Evolutionary conservation across 2,113 vertebrate species (phyloP).

Genomic region (Sinosuthora webbiana): DNA sequence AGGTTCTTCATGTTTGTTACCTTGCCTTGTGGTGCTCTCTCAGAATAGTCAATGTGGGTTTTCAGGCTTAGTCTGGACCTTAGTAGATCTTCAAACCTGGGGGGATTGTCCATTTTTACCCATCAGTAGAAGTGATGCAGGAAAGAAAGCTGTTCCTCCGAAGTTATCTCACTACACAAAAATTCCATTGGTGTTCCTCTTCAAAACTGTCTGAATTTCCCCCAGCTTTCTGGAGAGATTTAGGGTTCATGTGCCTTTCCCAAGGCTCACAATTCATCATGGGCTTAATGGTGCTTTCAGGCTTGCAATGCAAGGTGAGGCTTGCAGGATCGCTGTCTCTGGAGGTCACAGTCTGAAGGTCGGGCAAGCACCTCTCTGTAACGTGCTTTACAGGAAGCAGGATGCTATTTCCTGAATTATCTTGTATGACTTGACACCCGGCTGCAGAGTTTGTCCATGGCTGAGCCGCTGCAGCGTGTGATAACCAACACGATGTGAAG

Average conservation of each 20-base stretch:
- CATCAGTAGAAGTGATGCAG: background rate
- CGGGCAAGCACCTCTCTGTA: background rate
- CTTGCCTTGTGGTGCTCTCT: background rate
- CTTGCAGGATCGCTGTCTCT: background rate
- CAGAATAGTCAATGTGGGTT: background rate
- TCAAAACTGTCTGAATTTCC: background rate
- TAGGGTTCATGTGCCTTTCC: background rate
- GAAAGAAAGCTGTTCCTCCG: background rate
- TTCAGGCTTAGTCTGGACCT: background rate
- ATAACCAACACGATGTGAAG: background rate
- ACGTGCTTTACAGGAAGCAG: background rate
- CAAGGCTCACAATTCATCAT: background rate
- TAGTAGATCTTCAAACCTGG: rapidly evolving
- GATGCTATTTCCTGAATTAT: background rate
- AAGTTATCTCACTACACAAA: background rate
- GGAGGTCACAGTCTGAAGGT: slow-evolving; percentile 36
- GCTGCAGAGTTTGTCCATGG: background rate
- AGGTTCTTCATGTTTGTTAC: background rate
- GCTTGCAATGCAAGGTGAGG: slow-evolving; percentile 17
- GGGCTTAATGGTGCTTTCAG: slow-evolving; percentile 23
- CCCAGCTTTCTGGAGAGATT: background rate
- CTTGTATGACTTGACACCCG: background rate
- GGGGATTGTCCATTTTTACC: background rate
- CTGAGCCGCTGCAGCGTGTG: background rate
- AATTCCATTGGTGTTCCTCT: background rate